A percentile compares a stretch with the other conserved stretches of the same genome.
phyloP scores from a whole-genome alignment of 2,888 invertebrate species.

The Stenotaenia linearis region DNA sequence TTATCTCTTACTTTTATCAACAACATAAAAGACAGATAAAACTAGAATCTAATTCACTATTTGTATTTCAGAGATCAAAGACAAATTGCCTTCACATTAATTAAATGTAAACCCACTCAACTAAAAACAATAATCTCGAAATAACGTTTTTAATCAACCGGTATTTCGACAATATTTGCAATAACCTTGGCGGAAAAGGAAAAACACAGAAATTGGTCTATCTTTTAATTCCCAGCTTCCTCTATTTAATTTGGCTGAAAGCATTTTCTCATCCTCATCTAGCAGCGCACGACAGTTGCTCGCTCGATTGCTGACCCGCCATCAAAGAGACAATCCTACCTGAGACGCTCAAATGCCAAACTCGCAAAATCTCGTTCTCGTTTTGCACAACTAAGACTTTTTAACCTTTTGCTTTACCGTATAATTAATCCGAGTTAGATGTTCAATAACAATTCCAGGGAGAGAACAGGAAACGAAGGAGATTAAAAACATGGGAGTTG shows the following conservation, averaged over 20 bases:
- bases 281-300: not conserved
- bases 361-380: not conserved
- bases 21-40: no score
- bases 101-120: no score
- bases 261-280: not conserved
- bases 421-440: not conserved
- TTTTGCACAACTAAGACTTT: not conserved
- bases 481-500: not conserved
- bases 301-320: conserved; percentile 26
- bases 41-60: no score
- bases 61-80: no score
- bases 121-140: no score
- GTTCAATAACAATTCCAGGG: not conserved
- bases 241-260: conserved; percentile 17
- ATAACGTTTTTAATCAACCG: no score
- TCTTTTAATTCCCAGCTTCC: conserved; percentile 13
- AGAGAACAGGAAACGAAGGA: not conserved
- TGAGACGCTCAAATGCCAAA: not conserved
- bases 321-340: conserved; percentile 5
- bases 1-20: no score
- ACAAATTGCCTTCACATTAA: no score
- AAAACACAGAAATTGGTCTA: not conserved
- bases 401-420: not conserved
- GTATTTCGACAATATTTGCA: no score
- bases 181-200: not conserved